Conservation (phyloP, 2,888 invertebrate genomes). For the Oligia strigilis region DNA sequence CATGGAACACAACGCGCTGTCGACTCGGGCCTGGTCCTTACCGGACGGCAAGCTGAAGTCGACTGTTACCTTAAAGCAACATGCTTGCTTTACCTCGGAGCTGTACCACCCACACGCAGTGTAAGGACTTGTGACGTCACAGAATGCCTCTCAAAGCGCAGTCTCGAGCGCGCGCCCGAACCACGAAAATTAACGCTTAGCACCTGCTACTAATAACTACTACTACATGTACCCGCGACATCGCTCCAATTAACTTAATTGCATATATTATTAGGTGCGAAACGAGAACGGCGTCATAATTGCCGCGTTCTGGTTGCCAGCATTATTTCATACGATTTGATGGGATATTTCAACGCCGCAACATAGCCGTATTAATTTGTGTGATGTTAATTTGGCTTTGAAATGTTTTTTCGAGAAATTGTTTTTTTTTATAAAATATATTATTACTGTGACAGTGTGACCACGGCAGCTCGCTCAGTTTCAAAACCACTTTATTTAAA, state of each 20-base stretch:
- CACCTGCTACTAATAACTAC: constrained; percentile 65
- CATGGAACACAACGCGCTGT: too few relatives aligned
- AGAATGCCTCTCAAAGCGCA: constrained; percentile 53
- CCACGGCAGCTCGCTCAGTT: background rate
- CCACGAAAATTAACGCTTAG: constrained; percentile 62
- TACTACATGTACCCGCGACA: constrained; percentile 46
- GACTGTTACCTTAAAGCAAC: too few relatives aligned
- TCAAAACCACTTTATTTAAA: background rate
- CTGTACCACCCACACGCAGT: constrained; percentile 20
- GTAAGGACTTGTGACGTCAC: constrained; percentile 50
- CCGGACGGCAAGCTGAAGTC: too few relatives aligned
- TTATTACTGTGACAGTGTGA: too few relatives aligned
- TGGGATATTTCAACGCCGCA: constrained; percentile 61
- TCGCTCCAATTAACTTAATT: constrained; percentile 66
- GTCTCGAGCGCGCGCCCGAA: constrained; percentile 32
- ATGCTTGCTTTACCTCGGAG: constrained; percentile 1
- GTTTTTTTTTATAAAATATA: background rate
- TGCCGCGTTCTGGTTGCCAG: constrained; percentile 55
- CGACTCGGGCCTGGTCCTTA: too few relatives aligned
- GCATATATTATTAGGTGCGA: constrained; percentile 69
- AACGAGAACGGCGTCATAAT: constrained; percentile 66
- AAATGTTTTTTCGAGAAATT: constrained; percentile 23
- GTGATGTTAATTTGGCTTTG: constrained; percentile 37
- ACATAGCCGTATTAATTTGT: constrained; percentile 58
- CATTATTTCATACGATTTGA: constrained; percentile 66